These are phyloP conservation scores for Sialia sialis DNA, from an alignment of 2,113 vertebrate species.

Conservation along the genomic window DNA sequence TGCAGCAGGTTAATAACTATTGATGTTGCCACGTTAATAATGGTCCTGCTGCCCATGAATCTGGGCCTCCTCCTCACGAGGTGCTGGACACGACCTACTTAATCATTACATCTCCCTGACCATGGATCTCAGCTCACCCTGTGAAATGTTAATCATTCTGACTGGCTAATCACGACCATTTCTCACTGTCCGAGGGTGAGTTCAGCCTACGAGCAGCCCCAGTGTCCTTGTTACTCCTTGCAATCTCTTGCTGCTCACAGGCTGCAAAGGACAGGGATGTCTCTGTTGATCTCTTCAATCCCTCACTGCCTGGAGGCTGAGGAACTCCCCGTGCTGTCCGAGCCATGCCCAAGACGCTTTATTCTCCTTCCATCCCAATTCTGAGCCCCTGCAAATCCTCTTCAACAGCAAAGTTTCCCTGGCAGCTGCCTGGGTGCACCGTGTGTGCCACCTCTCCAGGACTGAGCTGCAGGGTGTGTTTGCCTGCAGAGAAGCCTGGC, in stretches of 20 bases:
- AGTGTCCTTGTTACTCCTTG: conserved; percentile 47
- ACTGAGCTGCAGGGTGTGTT: not conserved
- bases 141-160: conserved; percentile 64
- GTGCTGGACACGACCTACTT: conserved; percentile 29
- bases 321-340: not conserved
- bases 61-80: not conserved
- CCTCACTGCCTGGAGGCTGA: not conserved
- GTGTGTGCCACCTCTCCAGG: not conserved
- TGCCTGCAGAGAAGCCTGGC: not conserved
- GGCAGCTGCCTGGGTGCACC: not conserved
- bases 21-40: conserved; percentile 39
- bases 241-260: not conserved
- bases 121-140: conserved; percentile 5
- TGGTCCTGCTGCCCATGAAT: not conserved
- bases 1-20: conserved; percentile 64
- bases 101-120: conserved; percentile 26
- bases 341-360: not conserved
- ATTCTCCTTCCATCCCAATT: not conserved
- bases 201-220: conserved; percentile 13
- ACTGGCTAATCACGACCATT: conserved; percentile 60
- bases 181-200: conserved; percentile 57
- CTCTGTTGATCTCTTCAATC: not conserved
- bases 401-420: not conserved
- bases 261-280: not conserved
- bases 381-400: not conserved